Percentiles rank a stretch among this genome's conserved stretches.
Evolutionary conservation across 2,113 vertebrate genomes (phyloP).

Genomic region (Noturus placidus): DNA sequence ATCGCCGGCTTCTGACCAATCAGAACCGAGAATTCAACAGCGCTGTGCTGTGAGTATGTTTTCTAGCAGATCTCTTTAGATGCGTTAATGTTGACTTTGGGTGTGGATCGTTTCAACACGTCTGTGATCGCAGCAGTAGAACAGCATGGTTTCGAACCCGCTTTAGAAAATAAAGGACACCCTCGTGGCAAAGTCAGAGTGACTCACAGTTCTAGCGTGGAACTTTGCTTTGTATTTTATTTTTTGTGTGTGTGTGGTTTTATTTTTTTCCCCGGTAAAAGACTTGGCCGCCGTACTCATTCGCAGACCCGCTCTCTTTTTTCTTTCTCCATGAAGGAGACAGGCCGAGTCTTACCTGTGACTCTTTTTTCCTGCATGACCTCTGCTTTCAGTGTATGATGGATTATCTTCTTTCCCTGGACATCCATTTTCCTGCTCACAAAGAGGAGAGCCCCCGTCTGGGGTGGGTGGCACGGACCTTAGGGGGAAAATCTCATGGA

Average conservation of each 20-base stretch:
- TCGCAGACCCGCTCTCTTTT: neutral
- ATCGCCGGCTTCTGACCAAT: neutral
- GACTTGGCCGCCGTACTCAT: constrained; percentile 1
- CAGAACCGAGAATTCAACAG: neutral
- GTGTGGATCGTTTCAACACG: neutral
- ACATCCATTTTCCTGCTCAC: constrained; percentile 67
- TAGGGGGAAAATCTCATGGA: constrained; percentile 44
- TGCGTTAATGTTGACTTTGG: neutral
- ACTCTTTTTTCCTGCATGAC: constrained; percentile 44
- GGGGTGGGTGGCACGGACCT: constrained; percentile 47
- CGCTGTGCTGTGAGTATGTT: neutral
- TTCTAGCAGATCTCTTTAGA: neutral
- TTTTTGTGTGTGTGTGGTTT: neutral
- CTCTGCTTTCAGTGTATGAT: constrained; percentile 54
- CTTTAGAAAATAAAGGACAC: constrained; percentile 47
- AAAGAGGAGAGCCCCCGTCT: constrained; percentile 56
- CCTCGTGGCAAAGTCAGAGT: constrained; percentile 49
- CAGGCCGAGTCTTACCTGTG: constrained; percentile 48
- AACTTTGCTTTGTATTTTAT: constrained; percentile 13
- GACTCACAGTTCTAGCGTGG: constrained; percentile 1
- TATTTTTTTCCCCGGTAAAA: constrained; percentile 14
- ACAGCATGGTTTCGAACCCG: constrained; percentile 9
- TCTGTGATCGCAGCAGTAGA: constrained; percentile 6
- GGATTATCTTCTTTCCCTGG: constrained; percentile 58
- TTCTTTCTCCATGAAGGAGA: constrained; percentile 43